Conservation (phyloP, 2,113 vertebrate genomes). For the Petromus typicus region DNA sequence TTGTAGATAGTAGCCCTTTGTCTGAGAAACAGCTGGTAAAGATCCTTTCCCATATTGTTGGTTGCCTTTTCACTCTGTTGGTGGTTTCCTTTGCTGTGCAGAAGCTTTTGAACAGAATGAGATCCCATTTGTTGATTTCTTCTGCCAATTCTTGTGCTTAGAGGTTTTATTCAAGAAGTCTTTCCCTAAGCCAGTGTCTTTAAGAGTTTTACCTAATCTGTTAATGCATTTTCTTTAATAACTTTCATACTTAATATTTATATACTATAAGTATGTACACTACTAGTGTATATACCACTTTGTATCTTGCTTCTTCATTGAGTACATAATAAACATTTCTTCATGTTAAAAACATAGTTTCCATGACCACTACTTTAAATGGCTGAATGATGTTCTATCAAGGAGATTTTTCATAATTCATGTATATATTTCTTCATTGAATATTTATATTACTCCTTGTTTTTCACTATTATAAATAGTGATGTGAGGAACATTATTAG, state of each 20-base stretch:
- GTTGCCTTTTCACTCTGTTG: too few species aligned
- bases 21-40: too few species aligned
- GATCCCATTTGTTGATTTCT: too few species aligned
- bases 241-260: not conserved
- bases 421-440: not conserved
- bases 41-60: too few species aligned
- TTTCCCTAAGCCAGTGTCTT: too few species aligned
- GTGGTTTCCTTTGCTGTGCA: too few species aligned
- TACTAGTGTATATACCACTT: not conserved
- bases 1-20: too few species aligned
- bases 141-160: too few species aligned
- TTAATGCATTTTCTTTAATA: not conserved
- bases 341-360: not conserved
- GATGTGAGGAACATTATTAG: not conserved
- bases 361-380: slow-evolving; percentile 26
- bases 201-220: too few species aligned
- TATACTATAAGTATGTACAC: not conserved
- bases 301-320: not conserved
- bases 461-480: slow-evolving; percentile 10
- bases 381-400: slow-evolving; percentile 9
- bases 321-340: not conserved
- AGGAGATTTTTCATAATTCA: not conserved
- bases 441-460: not conserved
- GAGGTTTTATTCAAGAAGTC: too few species aligned
- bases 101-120: too few species aligned